phyloP scores from a whole-genome alignment of 2,113 vertebrate species.

The Actenoides hombroni region DNA sequence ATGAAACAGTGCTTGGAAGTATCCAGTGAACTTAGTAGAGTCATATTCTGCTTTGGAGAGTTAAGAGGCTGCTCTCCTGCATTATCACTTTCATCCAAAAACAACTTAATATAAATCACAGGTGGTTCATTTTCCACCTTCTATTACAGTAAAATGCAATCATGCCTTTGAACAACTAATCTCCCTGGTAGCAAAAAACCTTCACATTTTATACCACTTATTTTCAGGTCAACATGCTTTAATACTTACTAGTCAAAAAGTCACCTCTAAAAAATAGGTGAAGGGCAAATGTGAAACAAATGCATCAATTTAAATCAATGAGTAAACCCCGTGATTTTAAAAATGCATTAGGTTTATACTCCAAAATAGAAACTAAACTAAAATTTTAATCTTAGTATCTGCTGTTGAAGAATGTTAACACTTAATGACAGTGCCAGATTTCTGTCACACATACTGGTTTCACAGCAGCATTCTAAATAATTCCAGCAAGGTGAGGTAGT shows the following conservation, averaged over 20 bases:
- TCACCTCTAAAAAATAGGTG: not conserved
- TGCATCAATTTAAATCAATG: not conserved
- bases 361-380: not conserved
- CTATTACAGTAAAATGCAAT: not conserved
- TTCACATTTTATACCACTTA: not conserved
- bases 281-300: conserved; percentile 5
- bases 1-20: not conserved
- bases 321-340: not conserved
- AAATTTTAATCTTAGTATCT: not conserved
- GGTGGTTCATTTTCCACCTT: conserved; percentile 4
- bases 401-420: not conserved
- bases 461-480: not conserved
- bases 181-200: not conserved
- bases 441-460: not conserved
- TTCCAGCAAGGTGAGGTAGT: not conserved
- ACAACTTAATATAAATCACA: not conserved
- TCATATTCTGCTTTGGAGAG: not conserved
- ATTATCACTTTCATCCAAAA: not conserved
- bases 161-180: not conserved
- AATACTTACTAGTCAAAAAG: not conserved
- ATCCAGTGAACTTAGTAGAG: not conserved
- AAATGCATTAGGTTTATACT: not conserved
- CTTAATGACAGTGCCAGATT: not conserved
- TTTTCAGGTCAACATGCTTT: conserved; percentile 18
- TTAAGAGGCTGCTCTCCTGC: not conserved